These are phyloP conservation scores for Dynastes hyllus DNA, from an alignment of 2,888 invertebrate genomes.

Conservation along the genomic window DNA sequence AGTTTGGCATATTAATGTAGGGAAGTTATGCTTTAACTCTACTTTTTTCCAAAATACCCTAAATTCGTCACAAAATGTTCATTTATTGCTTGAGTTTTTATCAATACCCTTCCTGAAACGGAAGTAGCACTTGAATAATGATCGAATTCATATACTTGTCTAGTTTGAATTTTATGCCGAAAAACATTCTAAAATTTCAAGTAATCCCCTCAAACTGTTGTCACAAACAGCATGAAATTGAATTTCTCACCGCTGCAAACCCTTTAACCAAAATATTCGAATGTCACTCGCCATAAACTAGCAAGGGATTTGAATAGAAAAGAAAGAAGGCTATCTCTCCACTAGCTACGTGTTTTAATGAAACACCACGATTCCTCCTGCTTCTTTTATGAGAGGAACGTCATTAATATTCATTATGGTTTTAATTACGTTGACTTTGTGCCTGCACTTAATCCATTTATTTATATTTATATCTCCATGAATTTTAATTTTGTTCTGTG, in stretches of 20 bases:
- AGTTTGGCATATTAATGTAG: too few relatives aligned
- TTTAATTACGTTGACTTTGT: slow-evolving; percentile 63
- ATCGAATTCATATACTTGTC: too few relatives aligned
- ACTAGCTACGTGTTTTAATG: neutral
- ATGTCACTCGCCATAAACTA: neutral
- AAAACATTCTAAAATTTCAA: neutral
- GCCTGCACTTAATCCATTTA: slow-evolving; percentile 63
- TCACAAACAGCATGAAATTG: too few relatives aligned
- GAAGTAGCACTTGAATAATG: too few relatives aligned
- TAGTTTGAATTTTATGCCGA: too few relatives aligned
- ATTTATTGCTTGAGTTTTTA: too few relatives aligned
- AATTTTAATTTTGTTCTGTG: slow-evolving; percentile 61
- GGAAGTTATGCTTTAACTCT: too few relatives aligned
- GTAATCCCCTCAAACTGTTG: neutral
- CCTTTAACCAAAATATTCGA: too few relatives aligned
- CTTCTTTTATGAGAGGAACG: slow-evolving; percentile 48
- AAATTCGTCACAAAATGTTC: too few relatives aligned
- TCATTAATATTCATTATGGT: slow-evolving; percentile 63
- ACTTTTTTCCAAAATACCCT: too few relatives aligned
- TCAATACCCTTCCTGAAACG: too few relatives aligned
- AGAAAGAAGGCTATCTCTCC: neutral
- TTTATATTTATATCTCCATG: slow-evolving; percentile 64
- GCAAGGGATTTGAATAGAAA: neutral
- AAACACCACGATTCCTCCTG: slow-evolving; percentile 27
- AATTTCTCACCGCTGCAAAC: too few relatives aligned